Percentiles rank a stretch among this genome's conserved stretches.
Evolutionary conservation across 2,888 invertebrate species (phyloP).

Genomic region (Dolomedes plantarius): DNA sequence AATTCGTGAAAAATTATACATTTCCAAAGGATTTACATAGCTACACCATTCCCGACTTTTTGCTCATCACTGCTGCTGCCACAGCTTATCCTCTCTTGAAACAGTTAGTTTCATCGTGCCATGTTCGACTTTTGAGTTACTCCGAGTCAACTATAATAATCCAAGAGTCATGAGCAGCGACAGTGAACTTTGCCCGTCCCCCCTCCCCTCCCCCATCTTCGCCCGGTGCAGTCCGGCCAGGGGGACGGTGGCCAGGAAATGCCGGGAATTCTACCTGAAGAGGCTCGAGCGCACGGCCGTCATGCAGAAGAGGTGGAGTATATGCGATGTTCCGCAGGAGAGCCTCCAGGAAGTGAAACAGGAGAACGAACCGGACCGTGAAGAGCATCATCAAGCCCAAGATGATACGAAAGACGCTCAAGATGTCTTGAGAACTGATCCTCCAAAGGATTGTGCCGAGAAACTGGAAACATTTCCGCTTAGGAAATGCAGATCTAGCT

Average conservation of each 20-base stretch:
- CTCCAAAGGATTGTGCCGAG: neutral
- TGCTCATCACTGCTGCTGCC: too few relatives aligned
- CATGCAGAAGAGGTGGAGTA: constrained; percentile 70
- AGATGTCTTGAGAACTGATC: neutral
- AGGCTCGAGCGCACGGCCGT: constrained; percentile 61
- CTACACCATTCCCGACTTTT: too few relatives aligned
- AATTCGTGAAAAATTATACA: too few relatives aligned
- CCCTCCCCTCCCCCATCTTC: constrained; percentile 61
- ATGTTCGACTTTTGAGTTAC: too few relatives aligned
- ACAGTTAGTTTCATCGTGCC: too few relatives aligned
- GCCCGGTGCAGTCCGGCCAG: constrained; percentile 72
- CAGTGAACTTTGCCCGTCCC: constrained; percentile 52
- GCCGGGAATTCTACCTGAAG: constrained; percentile 64
- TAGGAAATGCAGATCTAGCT: constrained; percentile 63
- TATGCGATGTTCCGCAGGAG: constrained; percentile 45
- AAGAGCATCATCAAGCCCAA: neutral
- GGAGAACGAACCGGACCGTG: neutral
- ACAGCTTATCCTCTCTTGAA: too few relatives aligned
- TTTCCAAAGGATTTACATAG: too few relatives aligned
- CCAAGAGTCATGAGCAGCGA: constrained; percentile 44
- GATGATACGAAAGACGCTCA: neutral
- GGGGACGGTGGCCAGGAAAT: constrained; percentile 66
- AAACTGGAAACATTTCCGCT: constrained; percentile 28
- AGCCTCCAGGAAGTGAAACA: constrained; percentile 17
- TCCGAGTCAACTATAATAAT: neutral